These are phyloP conservation scores for Antheraea pernyi DNA, from an alignment of 1,140 invertebrate genomes.

Conservation along the genomic window DNA sequence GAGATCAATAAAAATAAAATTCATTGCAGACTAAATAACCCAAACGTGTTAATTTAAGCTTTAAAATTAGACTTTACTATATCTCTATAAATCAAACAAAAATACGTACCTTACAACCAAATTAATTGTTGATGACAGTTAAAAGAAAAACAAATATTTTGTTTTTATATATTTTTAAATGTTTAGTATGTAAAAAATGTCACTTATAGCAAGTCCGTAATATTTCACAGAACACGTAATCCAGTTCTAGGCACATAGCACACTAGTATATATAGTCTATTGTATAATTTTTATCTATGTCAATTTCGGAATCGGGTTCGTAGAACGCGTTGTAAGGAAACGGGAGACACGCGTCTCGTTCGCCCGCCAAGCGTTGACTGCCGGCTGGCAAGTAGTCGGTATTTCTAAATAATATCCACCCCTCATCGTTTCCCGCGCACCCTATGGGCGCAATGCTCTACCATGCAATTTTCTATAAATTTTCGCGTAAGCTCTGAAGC, in stretches of 20 bases:
- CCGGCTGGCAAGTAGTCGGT: constrained; percentile 44
- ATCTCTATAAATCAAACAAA: too few species aligned
- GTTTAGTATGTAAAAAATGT: not conserved
- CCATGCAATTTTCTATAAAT: constrained; percentile 78
- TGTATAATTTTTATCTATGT: constrained; percentile 60
- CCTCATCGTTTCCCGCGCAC: constrained; percentile 63
- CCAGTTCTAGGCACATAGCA: constrained; percentile 62
- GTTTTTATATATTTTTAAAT: too few species aligned
- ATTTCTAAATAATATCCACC: constrained; percentile 71
- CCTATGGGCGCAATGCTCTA: constrained; percentile 67
- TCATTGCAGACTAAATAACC: too few species aligned
- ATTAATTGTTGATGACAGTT: not conserved
- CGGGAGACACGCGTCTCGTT: constrained; percentile 42
- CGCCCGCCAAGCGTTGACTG: constrained; percentile 57
- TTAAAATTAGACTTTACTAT: too few species aligned
- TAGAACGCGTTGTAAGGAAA: constrained; percentile 28
- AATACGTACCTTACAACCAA: not conserved
- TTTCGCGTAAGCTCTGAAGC: constrained; percentile 74
- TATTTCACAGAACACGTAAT: constrained; percentile 51
- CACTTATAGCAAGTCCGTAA: not conserved
- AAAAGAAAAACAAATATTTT: not conserved
- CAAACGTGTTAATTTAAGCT: too few species aligned
- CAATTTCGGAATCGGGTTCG: constrained; percentile 52
- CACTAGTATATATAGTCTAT: constrained; percentile 35
- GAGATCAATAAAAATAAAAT: too few species aligned